Base-by-base conservation (phyloP, 2,113 vertebrate species). In the Osmerus mordax region DNA sequence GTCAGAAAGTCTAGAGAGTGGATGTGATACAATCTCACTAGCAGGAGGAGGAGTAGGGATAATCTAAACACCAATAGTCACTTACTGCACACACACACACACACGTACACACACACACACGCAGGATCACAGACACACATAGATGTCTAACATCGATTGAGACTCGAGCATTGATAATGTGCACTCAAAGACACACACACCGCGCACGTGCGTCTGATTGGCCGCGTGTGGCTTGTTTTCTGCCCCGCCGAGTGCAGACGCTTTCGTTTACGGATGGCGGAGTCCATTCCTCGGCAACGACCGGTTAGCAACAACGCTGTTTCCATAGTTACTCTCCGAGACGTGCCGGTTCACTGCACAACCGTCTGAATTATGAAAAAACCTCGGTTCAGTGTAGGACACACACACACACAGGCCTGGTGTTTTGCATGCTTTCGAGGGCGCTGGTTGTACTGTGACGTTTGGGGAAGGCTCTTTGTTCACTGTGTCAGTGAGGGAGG, bases 311-410 rank as follows among this genome's bases (percentile, higher is more conserved):
- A 81, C 75, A 18, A 32, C 65, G 51, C 11, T 9, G 86, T 89
- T 77, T 21, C 85, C 81, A 87, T 88, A 83, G 88, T 79, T 78
- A 88, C 77, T 0, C 25, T 28, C 9, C 23, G 2, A 85, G 79
- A 79, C 73, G 65, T 67, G 71, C 75, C 55, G 81, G 69, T 81
- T 86, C 77, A 63, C 64, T 83, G 66, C 79, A 76, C 80, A 78
- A 72, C 63, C 7, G 75, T 16, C 67, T 87, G 77, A 86, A 87
- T 87, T 84, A 86, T 87, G 84, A 79, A 86, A 81, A 78, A 69
- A 70, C 69, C 65, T 8, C 6, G 65, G 56, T 84, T 81, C 80
- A 65, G 67, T 76, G 63, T 74, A 70, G 67, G 77, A 65, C 75
- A 77, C 36, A 41, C 36, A 41, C 36, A 41, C 36, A 41, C 36